phyloP scores from a whole-genome alignment of 2,797 vertebrate genomes.

The Amblyopsis hoosieri region DNA sequence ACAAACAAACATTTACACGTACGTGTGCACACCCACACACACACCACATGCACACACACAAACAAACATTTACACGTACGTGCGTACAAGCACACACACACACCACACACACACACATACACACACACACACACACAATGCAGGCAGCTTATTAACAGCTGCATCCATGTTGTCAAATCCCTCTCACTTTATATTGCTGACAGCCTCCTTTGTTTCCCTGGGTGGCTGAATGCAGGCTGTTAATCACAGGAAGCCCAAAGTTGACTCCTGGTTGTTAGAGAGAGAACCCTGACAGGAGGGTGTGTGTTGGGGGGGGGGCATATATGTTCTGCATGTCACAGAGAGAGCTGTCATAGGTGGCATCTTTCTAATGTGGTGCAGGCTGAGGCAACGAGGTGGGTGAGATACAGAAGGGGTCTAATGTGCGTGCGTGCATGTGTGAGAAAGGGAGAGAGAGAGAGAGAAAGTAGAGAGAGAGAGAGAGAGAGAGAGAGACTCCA shows the following conservation, averaged over 20 bases:
- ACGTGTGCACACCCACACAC: slow-evolving; percentile 6
- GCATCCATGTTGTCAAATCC: slow-evolving; percentile 41
- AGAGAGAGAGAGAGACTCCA: not conserved
- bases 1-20: slow-evolving; percentile 22
- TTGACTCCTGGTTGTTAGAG: slow-evolving; percentile 35
- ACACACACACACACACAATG: slow-evolving; percentile 33
- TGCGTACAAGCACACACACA: not conserved
- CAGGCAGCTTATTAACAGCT: slow-evolving; percentile 52
- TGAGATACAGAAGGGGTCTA: not conserved
- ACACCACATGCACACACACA: not conserved
- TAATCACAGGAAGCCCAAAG: slow-evolving; percentile 54
- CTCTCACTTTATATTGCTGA: slow-evolving; percentile 48
- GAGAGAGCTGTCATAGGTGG: slow-evolving; percentile 2
- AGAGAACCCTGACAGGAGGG: slow-evolving; percentile 29
- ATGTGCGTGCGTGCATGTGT: no score
- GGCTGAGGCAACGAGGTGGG: not conserved
- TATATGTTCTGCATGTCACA: slow-evolving; percentile 5
- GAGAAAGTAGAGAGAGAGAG: not conserved
- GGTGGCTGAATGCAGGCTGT: slow-evolving; percentile 37
- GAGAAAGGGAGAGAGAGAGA: not conserved
- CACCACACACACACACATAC: no score
- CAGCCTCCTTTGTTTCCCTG: slow-evolving; percentile 43
- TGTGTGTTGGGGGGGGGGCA: slow-evolving; percentile 14
- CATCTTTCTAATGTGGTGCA: slow-evolving; percentile 18
- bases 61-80: no score